A percentile compares a stretch with the other conserved stretches of the same genome.
These are phyloP conservation scores for Fopius arisanus DNA, from an alignment of 1,140 invertebrate species.

Conservation along the genomic window DNA sequence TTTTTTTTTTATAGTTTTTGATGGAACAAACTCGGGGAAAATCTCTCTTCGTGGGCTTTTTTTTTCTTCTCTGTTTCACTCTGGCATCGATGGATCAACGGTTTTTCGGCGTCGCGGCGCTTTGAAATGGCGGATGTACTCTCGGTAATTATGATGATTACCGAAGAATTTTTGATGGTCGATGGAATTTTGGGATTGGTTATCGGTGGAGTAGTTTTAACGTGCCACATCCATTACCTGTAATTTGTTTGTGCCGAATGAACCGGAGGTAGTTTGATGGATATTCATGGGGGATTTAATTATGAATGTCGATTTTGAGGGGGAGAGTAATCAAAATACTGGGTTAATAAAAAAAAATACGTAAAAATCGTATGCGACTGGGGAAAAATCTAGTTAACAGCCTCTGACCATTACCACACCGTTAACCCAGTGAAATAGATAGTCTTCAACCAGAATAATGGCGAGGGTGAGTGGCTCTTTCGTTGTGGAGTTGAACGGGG, in stretches of 20 bases:
- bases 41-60: not conserved
- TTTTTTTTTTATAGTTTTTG: slow-evolving; percentile 26
- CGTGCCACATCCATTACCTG: not conserved
- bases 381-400: not conserved
- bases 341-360: too few species aligned
- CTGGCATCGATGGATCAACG: not conserved
- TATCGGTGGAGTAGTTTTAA: not conserved
- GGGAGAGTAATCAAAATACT: not conserved
- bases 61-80: too few species aligned
- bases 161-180: not conserved
- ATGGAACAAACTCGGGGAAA: slow-evolving; percentile 18
- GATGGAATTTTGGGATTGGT: not conserved
- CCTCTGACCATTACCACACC: slow-evolving; percentile 12
- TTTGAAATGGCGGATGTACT: not conserved
- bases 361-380: too few species aligned
- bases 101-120: not conserved
- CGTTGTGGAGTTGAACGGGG: not conserved
- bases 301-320: not conserved
- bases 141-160: slow-evolving; percentile 3
- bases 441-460: slow-evolving; percentile 26
- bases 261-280: not conserved
- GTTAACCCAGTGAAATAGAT: slow-evolving; percentile 62
- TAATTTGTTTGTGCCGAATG: not conserved
- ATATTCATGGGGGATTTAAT: not conserved
- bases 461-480: slow-evolving; percentile 20